phyloP scores from a whole-genome alignment of 2,888 invertebrate genomes.

The Plutella xylostella region DNA sequence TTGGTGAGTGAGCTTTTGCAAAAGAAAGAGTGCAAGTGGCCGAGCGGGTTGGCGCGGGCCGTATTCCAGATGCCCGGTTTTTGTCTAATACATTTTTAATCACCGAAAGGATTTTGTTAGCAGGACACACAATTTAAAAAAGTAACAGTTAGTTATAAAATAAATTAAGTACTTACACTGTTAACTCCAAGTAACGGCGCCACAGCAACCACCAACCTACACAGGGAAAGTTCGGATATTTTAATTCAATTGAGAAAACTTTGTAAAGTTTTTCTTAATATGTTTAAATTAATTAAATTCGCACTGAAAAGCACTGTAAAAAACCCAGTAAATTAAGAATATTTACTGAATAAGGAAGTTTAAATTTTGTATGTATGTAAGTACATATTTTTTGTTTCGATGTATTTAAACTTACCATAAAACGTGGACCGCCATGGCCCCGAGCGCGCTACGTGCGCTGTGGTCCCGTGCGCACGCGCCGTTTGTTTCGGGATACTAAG shows the following conservation, averaged over 20 bases:
- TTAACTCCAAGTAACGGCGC: constrained; percentile 44
- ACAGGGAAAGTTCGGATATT: constrained; percentile 5
- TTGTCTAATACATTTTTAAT: constrained; percentile 24
- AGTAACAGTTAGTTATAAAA: constrained; percentile 11
- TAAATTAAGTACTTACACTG: constrained; percentile 36
- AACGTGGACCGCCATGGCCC: constrained; percentile 64
- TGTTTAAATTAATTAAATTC: too few relatives aligned
- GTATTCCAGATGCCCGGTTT: constrained; percentile 38
- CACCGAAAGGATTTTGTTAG: background rate
- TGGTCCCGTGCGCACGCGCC: constrained; percentile 67
- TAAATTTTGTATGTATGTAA: too few relatives aligned
- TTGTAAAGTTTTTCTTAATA: too few relatives aligned
- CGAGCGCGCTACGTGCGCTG: constrained; percentile 62
- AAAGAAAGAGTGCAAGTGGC: constrained; percentile 49
- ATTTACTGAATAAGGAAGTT: too few relatives aligned
- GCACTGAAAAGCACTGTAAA: too few relatives aligned
- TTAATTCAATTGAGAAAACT: too few relatives aligned
- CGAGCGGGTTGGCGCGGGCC: constrained; percentile 36
- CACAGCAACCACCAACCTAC: constrained; percentile 55
- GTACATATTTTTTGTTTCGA: background rate
- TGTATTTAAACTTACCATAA: constrained; percentile 57
- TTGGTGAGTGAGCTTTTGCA: constrained; percentile 40
- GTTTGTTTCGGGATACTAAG: constrained; percentile 66
- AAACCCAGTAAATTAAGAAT: too few relatives aligned
- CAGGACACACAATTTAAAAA: background rate